phyloP scores from a whole-genome alignment of 2,888 invertebrate genomes.

The Pharmacophagus antenor region DNA sequence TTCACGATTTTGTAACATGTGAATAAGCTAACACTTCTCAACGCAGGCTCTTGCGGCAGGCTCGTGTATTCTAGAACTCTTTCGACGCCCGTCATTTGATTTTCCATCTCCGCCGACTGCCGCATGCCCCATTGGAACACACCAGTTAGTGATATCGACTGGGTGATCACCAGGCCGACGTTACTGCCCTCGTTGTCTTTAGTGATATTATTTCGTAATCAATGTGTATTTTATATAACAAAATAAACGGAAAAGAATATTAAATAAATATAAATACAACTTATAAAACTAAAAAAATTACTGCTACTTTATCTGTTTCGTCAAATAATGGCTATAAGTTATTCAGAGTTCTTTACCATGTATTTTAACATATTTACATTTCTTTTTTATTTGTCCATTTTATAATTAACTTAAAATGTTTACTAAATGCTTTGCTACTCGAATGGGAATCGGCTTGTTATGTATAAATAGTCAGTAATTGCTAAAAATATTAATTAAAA shows the following conservation, averaged over 20 bases:
- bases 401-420: too few relatives aligned
- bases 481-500: not conserved
- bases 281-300: too few relatives aligned
- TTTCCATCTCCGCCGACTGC: constrained; percentile 91
- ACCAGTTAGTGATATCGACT: constrained; percentile 82
- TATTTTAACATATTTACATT: too few relatives aligned
- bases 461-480: not conserved
- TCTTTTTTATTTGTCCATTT: too few relatives aligned
- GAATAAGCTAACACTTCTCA: constrained; percentile 48
- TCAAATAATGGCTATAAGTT: too few relatives aligned
- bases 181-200: constrained; percentile 77
- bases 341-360: too few relatives aligned
- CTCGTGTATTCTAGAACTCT: constrained; percentile 85
- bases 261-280: too few relatives aligned
- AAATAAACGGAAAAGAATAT: not conserved
- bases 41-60: constrained; percentile 76
- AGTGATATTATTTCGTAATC: not conserved
- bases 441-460: too few relatives aligned
- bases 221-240: not conserved
- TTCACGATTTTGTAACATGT: not conserved
- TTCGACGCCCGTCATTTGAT: constrained; percentile 91
- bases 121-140: constrained; percentile 90
- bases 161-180: constrained; percentile 84
- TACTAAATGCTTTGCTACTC: too few relatives aligned
- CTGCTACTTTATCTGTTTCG: too few relatives aligned